phyloP scores from a whole-genome alignment of 2,888 invertebrate genomes.

The Creontiades dilutus region DNA sequence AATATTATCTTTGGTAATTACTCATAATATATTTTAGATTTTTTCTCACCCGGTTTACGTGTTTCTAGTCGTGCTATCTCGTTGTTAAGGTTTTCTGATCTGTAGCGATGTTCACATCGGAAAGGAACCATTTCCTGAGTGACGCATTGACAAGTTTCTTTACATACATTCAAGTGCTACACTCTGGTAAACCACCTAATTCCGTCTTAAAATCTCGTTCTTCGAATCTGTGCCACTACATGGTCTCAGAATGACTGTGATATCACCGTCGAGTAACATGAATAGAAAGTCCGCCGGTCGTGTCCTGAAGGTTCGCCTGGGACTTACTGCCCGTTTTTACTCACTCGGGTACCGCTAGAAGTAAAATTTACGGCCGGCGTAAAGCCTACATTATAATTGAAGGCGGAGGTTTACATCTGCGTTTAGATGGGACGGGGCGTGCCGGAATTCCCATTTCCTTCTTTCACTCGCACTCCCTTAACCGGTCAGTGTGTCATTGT shows the following conservation, averaged over 20 bases:
- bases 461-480: neutral
- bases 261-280: neutral
- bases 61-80: no score
- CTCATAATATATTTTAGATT: no score
- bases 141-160: no score
- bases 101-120: no score
- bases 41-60: no score
- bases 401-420: conserved; percentile 4
- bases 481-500: conserved; percentile 21
- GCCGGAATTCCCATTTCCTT: neutral
- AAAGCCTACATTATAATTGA: conserved; percentile 28
- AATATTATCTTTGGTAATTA: no score
- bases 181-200: neutral
- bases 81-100: no score
- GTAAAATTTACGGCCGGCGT: conserved; percentile 20
- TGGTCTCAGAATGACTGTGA: neutral
- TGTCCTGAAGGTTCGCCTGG: neutral
- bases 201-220: neutral
- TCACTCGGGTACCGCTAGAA: neutral
- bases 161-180: neutral
- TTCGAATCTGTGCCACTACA: neutral
- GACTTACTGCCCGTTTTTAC: conserved; percentile 8
- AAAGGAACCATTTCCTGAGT: no score
- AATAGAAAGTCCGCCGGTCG: conserved; percentile 17
- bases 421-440: conserved; percentile 9